Evolutionary conservation across 1,140 invertebrate genomes (phyloP).

Genomic region (Tetramorium parvispinum): DNA sequence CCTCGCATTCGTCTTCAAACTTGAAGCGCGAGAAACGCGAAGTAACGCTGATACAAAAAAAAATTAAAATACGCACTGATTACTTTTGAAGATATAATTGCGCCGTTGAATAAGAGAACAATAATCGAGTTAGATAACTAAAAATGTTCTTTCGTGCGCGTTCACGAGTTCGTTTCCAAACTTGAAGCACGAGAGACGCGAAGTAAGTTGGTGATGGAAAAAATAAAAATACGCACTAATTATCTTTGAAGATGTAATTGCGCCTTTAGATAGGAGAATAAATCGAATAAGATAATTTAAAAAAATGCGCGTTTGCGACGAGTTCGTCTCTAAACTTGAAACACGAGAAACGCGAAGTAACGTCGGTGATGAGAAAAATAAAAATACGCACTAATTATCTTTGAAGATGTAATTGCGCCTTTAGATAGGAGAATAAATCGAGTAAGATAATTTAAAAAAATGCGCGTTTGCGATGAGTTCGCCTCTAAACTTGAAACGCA

Average conservation of each 20-base stretch:
- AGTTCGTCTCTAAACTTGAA: background rate
- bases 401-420: background rate
- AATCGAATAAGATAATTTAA: too few species aligned
- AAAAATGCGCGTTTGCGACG: too few species aligned
- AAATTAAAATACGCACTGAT: background rate
- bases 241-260: too few species aligned
- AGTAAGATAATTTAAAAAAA: too few species aligned
- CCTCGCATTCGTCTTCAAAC: background rate
- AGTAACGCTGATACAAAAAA: background rate
- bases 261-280: too few species aligned
- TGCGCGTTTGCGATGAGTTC: too few species aligned
- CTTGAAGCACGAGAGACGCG: too few species aligned
- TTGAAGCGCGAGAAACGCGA: background rate
- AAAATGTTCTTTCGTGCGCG: background rate
- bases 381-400: background rate
- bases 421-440: background rate
- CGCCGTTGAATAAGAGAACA: background rate
- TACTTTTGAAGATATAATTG: background rate
- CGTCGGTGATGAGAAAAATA: background rate
- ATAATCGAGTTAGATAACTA: background rate
- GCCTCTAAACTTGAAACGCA: too few species aligned
- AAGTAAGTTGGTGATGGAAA: too few species aligned
- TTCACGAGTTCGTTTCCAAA: too few species aligned
- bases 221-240: too few species aligned
- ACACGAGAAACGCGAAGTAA: background rate